Conservation (phyloP, 2,797 vertebrate genomes). For the Hapalemur alaotrensis region DNA sequence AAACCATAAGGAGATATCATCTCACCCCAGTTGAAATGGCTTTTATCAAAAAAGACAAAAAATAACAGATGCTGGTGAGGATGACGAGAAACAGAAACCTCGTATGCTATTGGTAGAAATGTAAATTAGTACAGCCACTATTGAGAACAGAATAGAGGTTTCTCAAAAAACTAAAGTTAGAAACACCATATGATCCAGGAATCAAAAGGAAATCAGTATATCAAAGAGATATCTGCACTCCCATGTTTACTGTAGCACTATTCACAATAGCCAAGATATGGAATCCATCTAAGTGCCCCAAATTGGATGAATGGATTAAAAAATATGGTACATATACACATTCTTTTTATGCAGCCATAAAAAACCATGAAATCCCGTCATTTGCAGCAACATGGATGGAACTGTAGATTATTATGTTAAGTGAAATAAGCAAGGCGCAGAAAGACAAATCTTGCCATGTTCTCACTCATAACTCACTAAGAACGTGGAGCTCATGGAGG, state of each 20-base stretch:
- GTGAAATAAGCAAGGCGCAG: not conserved
- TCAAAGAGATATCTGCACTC: not conserved
- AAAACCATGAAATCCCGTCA: not conserved
- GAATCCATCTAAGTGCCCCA: not conserved
- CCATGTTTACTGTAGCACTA: not conserved
- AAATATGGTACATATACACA: not conserved
- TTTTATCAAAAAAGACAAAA: not conserved
- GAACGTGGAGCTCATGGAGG: not conserved
- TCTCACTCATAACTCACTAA: not conserved
- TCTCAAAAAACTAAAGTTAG: not conserved
- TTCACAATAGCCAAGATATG: not conserved
- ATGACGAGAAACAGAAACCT: not conserved
- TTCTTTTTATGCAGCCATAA: not conserved
- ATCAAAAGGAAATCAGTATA: not conserved
- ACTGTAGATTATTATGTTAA: not conserved
- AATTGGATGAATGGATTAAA: not conserved
- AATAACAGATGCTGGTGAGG: not conserved
- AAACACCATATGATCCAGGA: not conserved
- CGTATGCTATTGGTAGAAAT: not conserved
- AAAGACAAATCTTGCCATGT: not conserved
- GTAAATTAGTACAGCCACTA: not conserved
- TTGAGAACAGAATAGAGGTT: not conserved
- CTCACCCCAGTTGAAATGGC: not conserved
- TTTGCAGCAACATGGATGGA: not conserved
- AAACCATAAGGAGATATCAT: not conserved